phyloP scores from a whole-genome alignment of 2,888 invertebrate genomes.

The Malthinus seriepunctatus region DNA sequence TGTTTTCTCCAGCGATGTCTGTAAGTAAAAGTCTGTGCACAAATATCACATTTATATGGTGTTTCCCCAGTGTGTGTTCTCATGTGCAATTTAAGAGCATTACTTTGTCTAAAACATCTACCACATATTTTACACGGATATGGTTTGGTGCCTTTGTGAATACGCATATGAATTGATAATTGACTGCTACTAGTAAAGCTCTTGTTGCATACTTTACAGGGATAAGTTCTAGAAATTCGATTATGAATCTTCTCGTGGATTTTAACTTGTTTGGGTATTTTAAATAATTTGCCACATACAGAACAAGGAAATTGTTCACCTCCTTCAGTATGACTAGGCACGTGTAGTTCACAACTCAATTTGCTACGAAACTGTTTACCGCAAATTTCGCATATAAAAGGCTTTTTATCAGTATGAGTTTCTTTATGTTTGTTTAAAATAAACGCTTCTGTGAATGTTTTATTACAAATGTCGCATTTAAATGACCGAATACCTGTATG shows the following conservation, averaged over 20 bases:
- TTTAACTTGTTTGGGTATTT: conserved; percentile 10
- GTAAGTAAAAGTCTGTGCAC: conserved; percentile 26
- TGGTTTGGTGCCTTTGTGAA: conserved; percentile 27
- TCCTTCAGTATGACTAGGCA: conserved; percentile 11
- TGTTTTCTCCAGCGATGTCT: conserved; percentile 31
- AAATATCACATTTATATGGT: conserved; percentile 28
- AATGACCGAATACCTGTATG: conserved; percentile 22
- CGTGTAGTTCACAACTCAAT: conserved; percentile 21
- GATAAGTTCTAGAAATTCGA: conserved; percentile 26
- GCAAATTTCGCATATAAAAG: conserved; percentile 25
- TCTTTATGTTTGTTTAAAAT: conserved; percentile 21
- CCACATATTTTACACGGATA: conserved; percentile 27
- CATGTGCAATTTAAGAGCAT: conserved; percentile 26
- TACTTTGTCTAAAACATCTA: conserved; percentile 24
- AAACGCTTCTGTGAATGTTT: conserved; percentile 13
- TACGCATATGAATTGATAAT: conserved; percentile 25
- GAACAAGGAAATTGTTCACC: conserved; percentile 25
- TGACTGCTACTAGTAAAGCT: conserved; percentile 22
- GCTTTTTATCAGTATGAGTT: conserved; percentile 24
- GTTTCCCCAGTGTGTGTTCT: conserved; percentile 29
- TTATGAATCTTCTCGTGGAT: conserved; percentile 22
- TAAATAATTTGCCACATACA: conserved; percentile 22
- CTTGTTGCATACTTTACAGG: conserved; percentile 16
- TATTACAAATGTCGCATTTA: conserved; percentile 15
- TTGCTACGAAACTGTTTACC: conserved; percentile 9